Conservation (phyloP, 64 coral and sea anemone genomes). For the Acropora yongei region DNA sequence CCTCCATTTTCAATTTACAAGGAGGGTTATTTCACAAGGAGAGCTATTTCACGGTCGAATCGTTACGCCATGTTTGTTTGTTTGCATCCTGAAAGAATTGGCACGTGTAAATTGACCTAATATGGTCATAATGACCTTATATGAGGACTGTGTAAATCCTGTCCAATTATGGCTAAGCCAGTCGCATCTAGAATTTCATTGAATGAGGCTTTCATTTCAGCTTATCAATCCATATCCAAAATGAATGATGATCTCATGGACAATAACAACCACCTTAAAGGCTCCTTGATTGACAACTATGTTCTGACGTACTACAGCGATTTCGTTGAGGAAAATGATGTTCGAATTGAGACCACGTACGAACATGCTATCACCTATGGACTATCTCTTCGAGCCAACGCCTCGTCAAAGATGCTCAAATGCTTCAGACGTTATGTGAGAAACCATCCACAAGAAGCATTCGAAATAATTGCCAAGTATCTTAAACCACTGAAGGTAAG, state of each 20-base stretch:
- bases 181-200: not conserved
- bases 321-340: conserved; percentile 55
- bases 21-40: too few species aligned
- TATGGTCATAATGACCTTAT: not conserved
- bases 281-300: conserved; percentile 95
- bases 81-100: too few species aligned
- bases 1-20: too few species aligned
- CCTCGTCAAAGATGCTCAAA: conserved; percentile 52
- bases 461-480: conserved; percentile 93
- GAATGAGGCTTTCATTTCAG: not conserved
- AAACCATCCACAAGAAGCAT: conserved; percentile 95
- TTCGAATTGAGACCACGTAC: conserved; percentile 85
- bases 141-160: not conserved
- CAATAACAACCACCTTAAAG: conserved; percentile 34
- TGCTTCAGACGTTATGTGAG: conserved; percentile 81
- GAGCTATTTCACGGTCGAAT: too few species aligned
- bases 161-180: too few species aligned
- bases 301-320: conserved; percentile 84
- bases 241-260: conserved; percentile 67
- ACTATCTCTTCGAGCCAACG: conserved; percentile 60
- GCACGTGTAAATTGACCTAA: not conserved
- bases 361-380: conserved; percentile 95
- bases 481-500: conserved; percentile 82
- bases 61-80: too few species aligned
- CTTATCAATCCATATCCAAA: conserved; percentile 40